Evolutionary conservation across 2,888 invertebrate species (phyloP).

Genomic region (Drosophila acutilabella): DNA sequence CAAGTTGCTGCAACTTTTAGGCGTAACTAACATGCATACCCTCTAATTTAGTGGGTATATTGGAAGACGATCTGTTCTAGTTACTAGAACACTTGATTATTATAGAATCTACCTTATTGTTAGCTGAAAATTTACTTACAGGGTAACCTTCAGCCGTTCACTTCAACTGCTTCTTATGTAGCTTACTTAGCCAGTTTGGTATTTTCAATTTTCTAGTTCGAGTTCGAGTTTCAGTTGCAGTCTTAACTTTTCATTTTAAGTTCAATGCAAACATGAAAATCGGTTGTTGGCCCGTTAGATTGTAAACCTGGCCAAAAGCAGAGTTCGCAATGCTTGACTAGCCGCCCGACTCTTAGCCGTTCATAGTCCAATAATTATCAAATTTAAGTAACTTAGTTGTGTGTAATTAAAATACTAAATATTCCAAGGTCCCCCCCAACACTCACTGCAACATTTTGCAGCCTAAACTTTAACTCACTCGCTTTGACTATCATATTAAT

Average conservation of each 20-base stretch:
- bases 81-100: not conserved
- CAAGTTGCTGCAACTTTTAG: slow-evolving; percentile 9
- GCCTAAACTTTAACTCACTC: slow-evolving; percentile 3
- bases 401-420: slow-evolving; percentile 59
- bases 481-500: slow-evolving; percentile 46
- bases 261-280: slow-evolving; percentile 62
- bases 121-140: not conserved
- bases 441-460: not conserved
- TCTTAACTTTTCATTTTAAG: slow-evolving; percentile 53
- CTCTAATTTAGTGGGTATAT: not conserved
- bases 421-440: slow-evolving; percentile 44
- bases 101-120: too few species aligned
- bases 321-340: slow-evolving; percentile 27
- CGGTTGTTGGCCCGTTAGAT: slow-evolving; percentile 16
- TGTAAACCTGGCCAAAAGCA: slow-evolving; percentile 26
- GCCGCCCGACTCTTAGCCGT: slow-evolving; percentile 32
- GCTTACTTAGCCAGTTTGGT: not conserved
- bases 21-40: slow-evolving; percentile 24
- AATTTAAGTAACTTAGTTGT: slow-evolving; percentile 42
- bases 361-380: slow-evolving; percentile 70
- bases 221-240: slow-evolving; percentile 22
- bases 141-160: not conserved
- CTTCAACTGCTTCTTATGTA: not conserved
- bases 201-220: slow-evolving; percentile 24
- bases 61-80: not conserved